Evolutionary conservation across 1,140 invertebrate genomes (phyloP), one percentile per base, ranked within the genome.

Genomic region (Glossosoma conforme): DNA sequence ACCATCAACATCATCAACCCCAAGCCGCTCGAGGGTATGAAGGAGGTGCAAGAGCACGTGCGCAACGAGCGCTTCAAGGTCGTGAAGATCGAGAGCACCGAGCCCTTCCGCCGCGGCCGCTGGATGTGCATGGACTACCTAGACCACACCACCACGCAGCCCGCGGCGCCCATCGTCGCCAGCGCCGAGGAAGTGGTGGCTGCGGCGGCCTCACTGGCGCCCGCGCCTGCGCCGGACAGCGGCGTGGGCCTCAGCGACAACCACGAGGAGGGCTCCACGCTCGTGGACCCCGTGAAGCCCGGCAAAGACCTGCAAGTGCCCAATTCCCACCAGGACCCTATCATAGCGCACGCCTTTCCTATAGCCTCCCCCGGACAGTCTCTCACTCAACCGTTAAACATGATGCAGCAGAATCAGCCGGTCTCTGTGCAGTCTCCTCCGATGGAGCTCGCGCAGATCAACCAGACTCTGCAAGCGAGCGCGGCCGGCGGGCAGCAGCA

Each of bases 121-220:
- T 97, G 94, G 94, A 86, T 86, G 60, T 97, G 93, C 72, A 91
- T 93, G 83, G 93, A 97, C 70, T 97, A 93, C 72, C 76, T 93
- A 62, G 92, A 97, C 75, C 87, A 92, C 64, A 83, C 86, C 44
- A 79, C 78, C 43, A 77, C 79, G 32, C 83, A 81, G 56, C 69
- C 66, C 35, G 72, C 67, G 63, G 65, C 70, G 46, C 66, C 72
- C 8, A 70, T 72, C 9, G 68, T 67, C 25, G 65, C 70, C 42
- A 72, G 8, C 8, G 5, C 13, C n/a, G n/a, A n/a, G 25, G 25
- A n/a, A 30, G 8, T 8, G 70, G 72, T 54, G 71, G 70, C 63
- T 70, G 70, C 59, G 69, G 70, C 54, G 69, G 72, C 30, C 66
- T 72, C 42, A 72, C 70, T 56, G 72, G 73, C 63, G 69, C 72